Evolutionary conservation across 2,113 vertebrate species (phyloP), one percentile per base, ranked within the genome.

Genomic region (Python bivittatus): DNA sequence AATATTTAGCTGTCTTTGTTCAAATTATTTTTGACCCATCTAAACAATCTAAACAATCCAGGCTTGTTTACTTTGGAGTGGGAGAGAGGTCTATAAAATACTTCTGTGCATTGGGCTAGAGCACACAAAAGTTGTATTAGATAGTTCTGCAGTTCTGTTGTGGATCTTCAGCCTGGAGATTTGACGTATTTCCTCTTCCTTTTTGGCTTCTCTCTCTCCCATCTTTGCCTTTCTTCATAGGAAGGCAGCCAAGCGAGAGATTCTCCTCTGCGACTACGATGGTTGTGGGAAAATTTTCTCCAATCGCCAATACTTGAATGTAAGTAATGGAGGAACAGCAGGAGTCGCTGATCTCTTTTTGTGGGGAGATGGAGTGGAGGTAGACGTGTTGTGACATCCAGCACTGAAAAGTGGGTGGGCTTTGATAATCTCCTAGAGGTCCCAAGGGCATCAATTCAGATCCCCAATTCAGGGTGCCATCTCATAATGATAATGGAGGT

Each of bases 201-300:
- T 58, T n/a, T 79, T 79, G 72, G 72, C 27, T 87, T 58, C 38
- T 38, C 23, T 79, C 11, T 87, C 11, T 54, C 6, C 17, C 3
- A 13, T 2, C 3, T 3, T 79, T 20, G 42, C 9, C 11, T 84
- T 6, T 17, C 17, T 72, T 33, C 3, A 0, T 91, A 99, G 98
- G 96, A 99, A 98, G 93, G 97, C 98, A 0, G 95, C 97, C 0
- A 97, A 96, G 29, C 97, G 96, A 0, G 98, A 98, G 86, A 97
- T 98, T 93, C 96, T 98, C 85, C 97, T 98, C 0, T 98, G 98
- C 0, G 97, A 98, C 92, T 98, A 97, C 0, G 97, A 98, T 0
- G 98, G 98, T 94, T 98, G 98, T 0, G 98, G 98, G 38, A 98
- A 98, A 93, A 98, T 98, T 94, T 98, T 98, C 96, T 98, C 98